Conservation (phyloP, 2,113 vertebrate species). For the Antechinus stuartii region DNA sequence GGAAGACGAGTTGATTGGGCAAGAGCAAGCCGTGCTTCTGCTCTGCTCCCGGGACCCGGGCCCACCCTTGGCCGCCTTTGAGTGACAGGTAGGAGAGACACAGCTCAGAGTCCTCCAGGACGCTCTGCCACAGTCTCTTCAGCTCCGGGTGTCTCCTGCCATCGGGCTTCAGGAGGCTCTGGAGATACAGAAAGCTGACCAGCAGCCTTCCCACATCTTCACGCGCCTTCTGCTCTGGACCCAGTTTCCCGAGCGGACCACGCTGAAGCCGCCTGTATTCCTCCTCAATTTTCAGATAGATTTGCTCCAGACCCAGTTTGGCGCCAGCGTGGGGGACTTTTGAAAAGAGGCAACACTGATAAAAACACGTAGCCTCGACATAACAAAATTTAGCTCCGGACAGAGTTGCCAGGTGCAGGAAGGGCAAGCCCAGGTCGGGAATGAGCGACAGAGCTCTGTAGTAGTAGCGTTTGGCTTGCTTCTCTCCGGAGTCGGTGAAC, state of each 20-base stretch:
- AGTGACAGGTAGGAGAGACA: slow-evolving; percentile 82
- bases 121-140: slow-evolving; percentile 86
- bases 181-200: slow-evolving; percentile 89
- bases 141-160: slow-evolving; percentile 82
- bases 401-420: too few species aligned
- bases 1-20: slow-evolving; percentile 86
- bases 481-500: too few species aligned
- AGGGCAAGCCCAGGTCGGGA: too few species aligned
- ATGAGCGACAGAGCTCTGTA: too few species aligned
- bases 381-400: slow-evolving; percentile 87
- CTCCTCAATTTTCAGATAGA: slow-evolving; percentile 86
- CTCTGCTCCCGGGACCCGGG: neutral
- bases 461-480: too few species aligned
- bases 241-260: slow-evolving; percentile 86
- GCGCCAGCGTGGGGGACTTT: slow-evolving; percentile 87
- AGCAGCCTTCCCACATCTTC: slow-evolving; percentile 86
- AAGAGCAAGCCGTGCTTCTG: slow-evolving; percentile 78
- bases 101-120: slow-evolving; percentile 89
- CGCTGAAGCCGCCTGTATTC: slow-evolving; percentile 87
- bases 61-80: slow-evolving; percentile 77
- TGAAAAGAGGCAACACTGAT: slow-evolving; percentile 87
- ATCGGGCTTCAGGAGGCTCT: slow-evolving; percentile 88
- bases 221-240: slow-evolving; percentile 84
- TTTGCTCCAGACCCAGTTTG: slow-evolving; percentile 85
- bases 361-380: slow-evolving; percentile 89